phyloP scores from a whole-genome alignment of 2,888 invertebrate species.

The Acleris sparsana region DNA sequence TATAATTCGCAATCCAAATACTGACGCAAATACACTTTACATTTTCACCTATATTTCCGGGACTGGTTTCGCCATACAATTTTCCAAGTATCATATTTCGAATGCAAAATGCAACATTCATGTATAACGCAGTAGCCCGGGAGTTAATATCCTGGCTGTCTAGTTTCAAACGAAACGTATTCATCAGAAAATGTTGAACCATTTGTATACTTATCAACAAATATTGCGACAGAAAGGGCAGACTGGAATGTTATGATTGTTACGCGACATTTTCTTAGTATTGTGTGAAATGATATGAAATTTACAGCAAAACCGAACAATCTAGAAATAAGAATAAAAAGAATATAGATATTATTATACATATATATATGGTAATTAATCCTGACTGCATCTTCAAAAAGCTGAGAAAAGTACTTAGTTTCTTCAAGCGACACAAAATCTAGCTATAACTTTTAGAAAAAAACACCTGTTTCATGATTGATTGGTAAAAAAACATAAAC shows the following conservation, averaged over 20 bases:
- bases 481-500: no score
- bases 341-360: no score
- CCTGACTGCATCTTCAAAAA: no score
- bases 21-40: slow-evolving; percentile 7
- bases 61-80: slow-evolving; percentile 9
- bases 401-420: no score
- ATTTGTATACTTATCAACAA: slow-evolving; percentile 46
- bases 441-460: no score
- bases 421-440: no score
- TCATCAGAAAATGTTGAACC: slow-evolving; percentile 54
- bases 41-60: slow-evolving; percentile 11
- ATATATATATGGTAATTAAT: no score
- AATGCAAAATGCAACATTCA: slow-evolving; percentile 16
- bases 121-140: slow-evolving; percentile 7
- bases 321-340: no score
- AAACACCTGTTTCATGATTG: no score
- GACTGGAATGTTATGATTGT: neutral
- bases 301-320: no score
- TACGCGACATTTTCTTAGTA: no score
- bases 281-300: no score
- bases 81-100: slow-evolving; percentile 6
- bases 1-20: neutral
- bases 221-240: slow-evolving; percentile 33
- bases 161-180: slow-evolving; percentile 52
- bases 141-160: slow-evolving; percentile 52